Conservation (phyloP, 2,113 vertebrate genomes). For the Daubentonia madagascariensis region DNA sequence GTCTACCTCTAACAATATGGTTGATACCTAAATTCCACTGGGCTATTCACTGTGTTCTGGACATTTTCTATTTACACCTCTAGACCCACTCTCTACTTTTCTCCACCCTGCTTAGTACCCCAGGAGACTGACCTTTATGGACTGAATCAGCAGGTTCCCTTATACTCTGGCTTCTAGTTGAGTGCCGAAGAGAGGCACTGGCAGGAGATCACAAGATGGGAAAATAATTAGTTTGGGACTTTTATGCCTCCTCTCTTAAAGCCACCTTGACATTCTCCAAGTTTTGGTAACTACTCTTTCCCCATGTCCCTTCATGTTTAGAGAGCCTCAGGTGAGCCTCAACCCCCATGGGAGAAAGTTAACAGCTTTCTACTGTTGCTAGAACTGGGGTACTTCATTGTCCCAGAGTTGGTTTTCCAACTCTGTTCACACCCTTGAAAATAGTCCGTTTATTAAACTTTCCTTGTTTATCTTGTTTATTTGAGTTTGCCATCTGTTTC, state of each 20-base stretch:
- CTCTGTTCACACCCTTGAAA: background rate
- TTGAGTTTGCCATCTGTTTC: background rate
- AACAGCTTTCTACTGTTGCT: background rate
- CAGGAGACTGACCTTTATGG: background rate
- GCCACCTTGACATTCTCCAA: background rate
- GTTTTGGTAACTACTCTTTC: background rate
- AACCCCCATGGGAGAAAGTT: background rate
- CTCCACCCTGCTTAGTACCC: background rate
- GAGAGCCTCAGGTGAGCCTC: background rate
- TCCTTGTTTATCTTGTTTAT: constrained; percentile 2
- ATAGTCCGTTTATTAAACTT: background rate
- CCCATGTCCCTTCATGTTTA: background rate
- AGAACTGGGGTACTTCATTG: background rate
- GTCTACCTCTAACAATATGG: background rate
- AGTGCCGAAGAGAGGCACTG: background rate
- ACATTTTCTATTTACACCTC: background rate
- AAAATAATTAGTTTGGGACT: background rate
- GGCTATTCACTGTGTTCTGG: background rate
- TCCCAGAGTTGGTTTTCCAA: background rate
- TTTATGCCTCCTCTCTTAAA: constrained; percentile 21
- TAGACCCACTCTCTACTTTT: background rate
- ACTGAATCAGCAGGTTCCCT: background rate
- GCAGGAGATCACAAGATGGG: background rate
- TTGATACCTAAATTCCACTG: background rate
- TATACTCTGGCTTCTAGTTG: background rate